A percentile compares a stretch with the other conserved stretches of the same genome.
phyloP scores from a whole-genome alignment of 1,140 invertebrate genomes.

The Trinorchestia longiramus region DNA sequence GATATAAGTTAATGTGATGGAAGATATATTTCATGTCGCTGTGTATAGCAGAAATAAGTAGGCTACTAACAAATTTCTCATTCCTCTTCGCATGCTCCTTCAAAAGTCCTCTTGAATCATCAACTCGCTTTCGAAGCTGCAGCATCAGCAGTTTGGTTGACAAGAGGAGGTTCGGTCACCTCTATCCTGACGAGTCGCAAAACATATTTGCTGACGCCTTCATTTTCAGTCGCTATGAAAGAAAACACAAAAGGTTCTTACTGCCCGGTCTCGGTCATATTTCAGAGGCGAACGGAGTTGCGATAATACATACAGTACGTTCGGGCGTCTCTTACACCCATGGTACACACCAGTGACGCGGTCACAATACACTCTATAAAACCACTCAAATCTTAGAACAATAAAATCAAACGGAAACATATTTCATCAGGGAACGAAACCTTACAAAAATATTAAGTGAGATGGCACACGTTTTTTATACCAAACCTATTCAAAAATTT shows the following conservation, averaged over 20 bases:
- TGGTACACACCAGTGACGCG: neutral
- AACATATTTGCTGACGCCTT: conserved; percentile 7
- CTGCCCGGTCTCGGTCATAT: neutral
- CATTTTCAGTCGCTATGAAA: neutral
- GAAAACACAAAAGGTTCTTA: neutral
- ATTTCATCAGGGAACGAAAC: too few species aligned
- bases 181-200: neutral
- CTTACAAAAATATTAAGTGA: too few species aligned
- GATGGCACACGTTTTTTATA: too few species aligned
- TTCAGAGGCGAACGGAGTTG: neutral
- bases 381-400: too few species aligned
- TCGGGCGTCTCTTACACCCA: neutral
- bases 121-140: neutral
- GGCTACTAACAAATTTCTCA: neutral
- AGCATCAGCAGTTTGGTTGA: neutral
- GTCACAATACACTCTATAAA: neutral
- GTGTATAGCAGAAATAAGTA: neutral
- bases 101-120: neutral
- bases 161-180: neutral
- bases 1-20: neutral
- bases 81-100: neutral
- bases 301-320: neutral
- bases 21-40: neutral
- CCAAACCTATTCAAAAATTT: neutral
- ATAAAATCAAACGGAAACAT: too few species aligned